Conservation (phyloP, 2,888 invertebrate species). For the Thyatira batis region DNA sequence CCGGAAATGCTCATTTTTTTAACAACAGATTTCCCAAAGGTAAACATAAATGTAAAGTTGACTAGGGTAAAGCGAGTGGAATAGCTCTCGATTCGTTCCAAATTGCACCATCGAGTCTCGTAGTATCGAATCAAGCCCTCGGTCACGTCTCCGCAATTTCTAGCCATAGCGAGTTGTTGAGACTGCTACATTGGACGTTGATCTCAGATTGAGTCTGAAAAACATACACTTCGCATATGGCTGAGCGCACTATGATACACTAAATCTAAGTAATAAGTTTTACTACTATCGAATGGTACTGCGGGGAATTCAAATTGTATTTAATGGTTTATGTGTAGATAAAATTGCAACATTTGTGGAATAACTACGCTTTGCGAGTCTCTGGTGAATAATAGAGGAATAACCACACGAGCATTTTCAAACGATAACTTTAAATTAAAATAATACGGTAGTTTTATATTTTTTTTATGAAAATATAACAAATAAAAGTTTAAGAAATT, state of each 20-base stretch:
- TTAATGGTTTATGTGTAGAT: neutral
- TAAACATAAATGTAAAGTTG: conserved; percentile 41
- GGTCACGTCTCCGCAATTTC: conserved; percentile 54
- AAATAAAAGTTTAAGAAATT: too few relatives aligned
- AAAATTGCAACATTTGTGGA: neutral
- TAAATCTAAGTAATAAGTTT: neutral
- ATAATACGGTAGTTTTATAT: too few relatives aligned
- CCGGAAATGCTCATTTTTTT: neutral
- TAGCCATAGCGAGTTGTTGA: conserved; percentile 37
- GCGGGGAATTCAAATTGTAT: neutral
- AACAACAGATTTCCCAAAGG: conserved; percentile 18
- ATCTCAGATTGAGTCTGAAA: conserved; percentile 34
- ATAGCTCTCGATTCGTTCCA: conserved; percentile 47
- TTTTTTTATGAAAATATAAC: too few relatives aligned
- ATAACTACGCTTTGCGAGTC: neutral
- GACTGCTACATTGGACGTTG: conserved; percentile 30
- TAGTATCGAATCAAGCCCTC: conserved; percentile 42
- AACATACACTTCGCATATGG: conserved; percentile 18
- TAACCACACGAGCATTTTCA: too few relatives aligned
- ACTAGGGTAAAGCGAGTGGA: conserved; percentile 25
- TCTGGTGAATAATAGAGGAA: neutral
- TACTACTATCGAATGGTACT: neutral
- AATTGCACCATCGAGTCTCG: conserved; percentile 49
- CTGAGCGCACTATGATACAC: neutral
- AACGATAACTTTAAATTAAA: too few relatives aligned